Percentiles rank a stretch among this genome's conserved stretches.
phyloP scores from a whole-genome alignment of 2,888 invertebrate genomes.

The Escarpia spicata region DNA sequence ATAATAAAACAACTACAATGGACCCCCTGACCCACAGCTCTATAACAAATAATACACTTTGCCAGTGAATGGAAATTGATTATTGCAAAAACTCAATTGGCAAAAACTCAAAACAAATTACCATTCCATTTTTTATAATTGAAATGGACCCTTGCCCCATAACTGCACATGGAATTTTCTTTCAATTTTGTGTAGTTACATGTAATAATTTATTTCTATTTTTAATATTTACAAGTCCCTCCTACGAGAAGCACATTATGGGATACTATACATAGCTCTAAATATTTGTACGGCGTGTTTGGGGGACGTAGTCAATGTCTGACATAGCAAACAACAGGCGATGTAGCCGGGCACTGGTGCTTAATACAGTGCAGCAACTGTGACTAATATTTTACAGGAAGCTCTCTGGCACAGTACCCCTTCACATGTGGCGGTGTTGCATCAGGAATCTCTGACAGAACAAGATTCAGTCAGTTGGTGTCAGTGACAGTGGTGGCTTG shows the following conservation, averaged over 20 bases:
- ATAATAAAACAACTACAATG: no score
- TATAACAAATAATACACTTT: no score
- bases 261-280: neutral
- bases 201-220: neutral
- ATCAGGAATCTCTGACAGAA: neutral
- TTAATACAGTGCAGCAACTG: conserved; percentile 4
- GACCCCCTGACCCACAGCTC: no score
- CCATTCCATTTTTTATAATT: no score
- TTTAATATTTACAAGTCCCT: neutral
- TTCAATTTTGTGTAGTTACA: neutral
- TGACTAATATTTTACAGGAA: conserved; percentile 10
- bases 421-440: neutral
- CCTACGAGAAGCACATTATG: neutral
- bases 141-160: no score
- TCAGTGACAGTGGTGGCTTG: neutral
- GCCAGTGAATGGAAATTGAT: no score
- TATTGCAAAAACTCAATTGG: no score
- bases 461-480: neutral
- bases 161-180: neutral
- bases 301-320: neutral
- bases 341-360: neutral
- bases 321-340: neutral
- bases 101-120: no score
- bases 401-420: neutral
- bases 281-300: neutral